Conservation (phyloP, 2,797 vertebrate species). For the Ptychobarbus kaznakovi region DNA sequence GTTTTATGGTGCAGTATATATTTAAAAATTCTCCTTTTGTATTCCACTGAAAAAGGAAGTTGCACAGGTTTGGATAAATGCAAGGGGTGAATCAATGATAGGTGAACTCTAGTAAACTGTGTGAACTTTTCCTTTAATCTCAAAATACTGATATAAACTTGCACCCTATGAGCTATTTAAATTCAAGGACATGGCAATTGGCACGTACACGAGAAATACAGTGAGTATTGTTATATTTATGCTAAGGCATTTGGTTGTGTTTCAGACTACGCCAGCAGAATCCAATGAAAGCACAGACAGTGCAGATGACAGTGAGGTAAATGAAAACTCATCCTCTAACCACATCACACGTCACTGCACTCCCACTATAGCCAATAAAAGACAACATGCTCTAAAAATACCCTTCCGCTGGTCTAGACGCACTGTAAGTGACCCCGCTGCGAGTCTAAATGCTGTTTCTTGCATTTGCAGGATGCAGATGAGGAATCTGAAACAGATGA, state of each 20-base stretch:
- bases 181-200: conserved; percentile 25
- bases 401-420: conserved; percentile 16
- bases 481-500: conserved; percentile 63
- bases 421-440: conserved; percentile 9
- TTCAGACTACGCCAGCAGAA: conserved; percentile 62
- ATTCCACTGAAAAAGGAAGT: background rate
- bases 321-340: conserved; percentile 32
- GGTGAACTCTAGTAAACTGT: background rate
- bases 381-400: conserved; percentile 23
- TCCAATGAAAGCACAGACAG: conserved; percentile 74
- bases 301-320: conserved; percentile 74
- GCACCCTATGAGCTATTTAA: background rate
- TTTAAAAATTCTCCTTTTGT: background rate
- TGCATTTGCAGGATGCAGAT: conserved; percentile 40
- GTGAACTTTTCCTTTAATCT: conserved; percentile 3
- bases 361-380: conserved; percentile 43
- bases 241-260: conserved; percentile 36
- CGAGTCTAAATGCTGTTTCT: conserved; percentile 31
- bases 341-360: conserved; percentile 30
- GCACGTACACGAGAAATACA: background rate
- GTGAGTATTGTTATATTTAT: conserved; percentile 24
- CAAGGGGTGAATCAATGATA: background rate
- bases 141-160: background rate
- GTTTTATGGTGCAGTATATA: background rate
- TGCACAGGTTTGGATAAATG: too few species aligned